A percentile compares a stretch with the other conserved stretches of the same genome.
These are phyloP conservation scores for Calyptomena viridis DNA, from an alignment of 2,113 vertebrate genomes.

Conservation along the genomic window DNA sequence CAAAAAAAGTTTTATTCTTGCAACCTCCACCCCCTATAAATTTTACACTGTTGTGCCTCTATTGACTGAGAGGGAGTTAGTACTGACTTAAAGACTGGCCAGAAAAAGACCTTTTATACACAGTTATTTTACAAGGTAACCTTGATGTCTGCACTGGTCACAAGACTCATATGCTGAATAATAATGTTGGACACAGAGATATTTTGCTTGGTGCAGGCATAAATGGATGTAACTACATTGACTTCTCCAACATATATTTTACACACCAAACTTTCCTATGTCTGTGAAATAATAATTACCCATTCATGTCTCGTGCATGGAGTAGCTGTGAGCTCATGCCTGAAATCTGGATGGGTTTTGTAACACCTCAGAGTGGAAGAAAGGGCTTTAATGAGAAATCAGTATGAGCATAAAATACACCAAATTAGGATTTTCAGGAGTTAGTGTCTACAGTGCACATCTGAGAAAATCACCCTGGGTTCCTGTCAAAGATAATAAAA, in stretches of 20 bases:
- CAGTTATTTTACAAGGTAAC: not conserved
- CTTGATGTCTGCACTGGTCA: not conserved
- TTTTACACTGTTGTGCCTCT: not conserved
- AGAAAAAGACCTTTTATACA: not conserved
- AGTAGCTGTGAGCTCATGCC: not conserved
- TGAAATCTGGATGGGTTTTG: not conserved
- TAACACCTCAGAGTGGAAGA: not conserved
- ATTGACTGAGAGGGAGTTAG: not conserved
- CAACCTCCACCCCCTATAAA: not conserved
- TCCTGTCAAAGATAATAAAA: not conserved
- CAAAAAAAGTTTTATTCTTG: not conserved
- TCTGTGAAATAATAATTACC: not conserved
- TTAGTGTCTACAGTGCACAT: not conserved
- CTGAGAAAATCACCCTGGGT: not conserved
- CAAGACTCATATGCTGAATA: not conserved
- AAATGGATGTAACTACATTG: not conserved
- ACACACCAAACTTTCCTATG: not conserved
- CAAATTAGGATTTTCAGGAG: not conserved
- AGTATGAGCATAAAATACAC: not conserved
- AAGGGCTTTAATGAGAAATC: not conserved
- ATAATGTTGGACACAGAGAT: not conserved
- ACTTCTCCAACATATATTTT: not conserved
- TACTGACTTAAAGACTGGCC: not conserved
- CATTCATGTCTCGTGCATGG: not conserved
- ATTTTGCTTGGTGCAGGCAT: not conserved